Base-by-base conservation (phyloP, 2,797 vertebrate genomes). In the Cuniculus paca region DNA sequence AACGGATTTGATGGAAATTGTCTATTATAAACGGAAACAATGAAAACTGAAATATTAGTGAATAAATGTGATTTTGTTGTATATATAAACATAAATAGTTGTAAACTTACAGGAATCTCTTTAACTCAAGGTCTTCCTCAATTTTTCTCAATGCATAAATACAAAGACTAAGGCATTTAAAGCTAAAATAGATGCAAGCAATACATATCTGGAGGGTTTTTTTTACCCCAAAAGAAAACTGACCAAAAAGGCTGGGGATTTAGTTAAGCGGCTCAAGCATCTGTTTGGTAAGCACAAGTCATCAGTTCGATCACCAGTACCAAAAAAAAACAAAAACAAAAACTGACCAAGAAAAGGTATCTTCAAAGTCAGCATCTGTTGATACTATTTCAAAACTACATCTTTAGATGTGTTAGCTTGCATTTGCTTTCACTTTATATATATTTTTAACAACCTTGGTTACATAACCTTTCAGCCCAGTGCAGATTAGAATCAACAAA, bases 381-480 rank as follows among this genome's bases (percentile, higher is more conserved):
- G 52, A 48, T 50, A 70, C 24, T 36, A 54, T 94, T 74, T 94
- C 20, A 85, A 93, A 96, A 95, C 74, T 54, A 48, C 56, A 92
- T 87, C 88, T 86, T 95, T 61, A 81, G 54, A 84, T n/a, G 56
- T 36, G 84, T 90, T 85, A 42, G 48, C 74, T 63, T 22, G 17
- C 63, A 91, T 77, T 95, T 96, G 65, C 60, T 96, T 97, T 50
- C 54, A 75, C 36, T 92, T 86, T 14, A 50, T 45, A 36, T 65
- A 78, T 52, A 80, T 92, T 93, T 88, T 92, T 88, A 97, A 78
- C 87, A 93, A 77, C 45, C 80, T 63, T 50, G 13, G 56, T 92
- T 97, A 96, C 50, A 74, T 97, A 96, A 97, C 81, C 83, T 93
- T 72, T 94, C 80, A 85, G 65, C 34, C 77, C 84, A 74, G 63